phyloP scores from a whole-genome alignment of 2,113 vertebrate species.

The Daboia siamensis region DNA sequence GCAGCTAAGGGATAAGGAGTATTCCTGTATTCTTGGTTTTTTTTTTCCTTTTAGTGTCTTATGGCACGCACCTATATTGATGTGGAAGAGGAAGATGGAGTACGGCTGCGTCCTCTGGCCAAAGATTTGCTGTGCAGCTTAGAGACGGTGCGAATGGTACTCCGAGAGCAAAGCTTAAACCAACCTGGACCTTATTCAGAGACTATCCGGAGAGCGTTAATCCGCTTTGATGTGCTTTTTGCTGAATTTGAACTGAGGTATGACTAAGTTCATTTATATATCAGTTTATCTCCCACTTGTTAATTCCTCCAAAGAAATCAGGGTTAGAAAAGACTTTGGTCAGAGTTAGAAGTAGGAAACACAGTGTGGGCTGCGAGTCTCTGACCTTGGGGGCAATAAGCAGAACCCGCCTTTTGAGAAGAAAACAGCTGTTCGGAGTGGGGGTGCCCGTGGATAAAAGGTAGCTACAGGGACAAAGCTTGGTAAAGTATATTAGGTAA shows the following conservation, averaged over 20 bases:
- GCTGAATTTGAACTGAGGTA: conserved; percentile 73
- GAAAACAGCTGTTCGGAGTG: not conserved
- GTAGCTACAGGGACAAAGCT: not conserved
- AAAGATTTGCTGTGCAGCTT: conserved; percentile 67
- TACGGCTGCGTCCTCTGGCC: conserved; percentile 65
- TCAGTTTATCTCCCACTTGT: not conserved
- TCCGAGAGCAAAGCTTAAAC: conserved; percentile 71
- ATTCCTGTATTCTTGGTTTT: not conserved
- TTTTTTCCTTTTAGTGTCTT: conserved; percentile 54
- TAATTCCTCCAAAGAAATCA: not conserved
- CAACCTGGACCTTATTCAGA: conserved; percentile 59
- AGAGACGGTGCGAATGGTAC: conserved; percentile 59
- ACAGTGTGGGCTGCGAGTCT: not conserved
- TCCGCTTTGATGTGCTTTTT: conserved; percentile 66
- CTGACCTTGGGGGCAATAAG: not conserved
- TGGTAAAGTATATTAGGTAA: not conserved
- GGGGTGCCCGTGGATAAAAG: not conserved
- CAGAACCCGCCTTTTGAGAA: not conserved
- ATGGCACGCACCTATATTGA: conserved; percentile 70
- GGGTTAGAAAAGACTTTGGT: not conserved
- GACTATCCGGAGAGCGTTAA: conserved; percentile 48
- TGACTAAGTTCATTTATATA: not conserved
- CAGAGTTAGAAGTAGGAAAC: not conserved
- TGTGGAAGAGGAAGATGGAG: conserved; percentile 60
- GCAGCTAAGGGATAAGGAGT: not conserved